These are phyloP conservation scores for Camponotus vicinus DNA, from an alignment of 1,140 invertebrate genomes.

Conservation along the genomic window DNA sequence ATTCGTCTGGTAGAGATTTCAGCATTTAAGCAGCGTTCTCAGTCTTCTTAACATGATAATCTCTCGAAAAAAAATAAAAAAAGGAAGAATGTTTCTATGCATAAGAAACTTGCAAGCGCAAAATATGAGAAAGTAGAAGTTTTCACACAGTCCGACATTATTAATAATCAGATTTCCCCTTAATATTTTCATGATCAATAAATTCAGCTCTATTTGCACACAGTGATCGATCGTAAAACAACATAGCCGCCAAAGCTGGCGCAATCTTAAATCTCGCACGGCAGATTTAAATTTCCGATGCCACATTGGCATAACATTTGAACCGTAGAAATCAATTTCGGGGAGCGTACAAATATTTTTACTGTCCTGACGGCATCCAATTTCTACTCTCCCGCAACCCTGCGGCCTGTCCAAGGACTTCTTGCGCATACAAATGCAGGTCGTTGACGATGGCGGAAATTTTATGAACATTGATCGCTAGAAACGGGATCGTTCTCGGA, in stretches of 20 bases:
- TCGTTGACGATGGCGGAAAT: slow-evolving; percentile 48
- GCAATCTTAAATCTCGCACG: slow-evolving; percentile 36
- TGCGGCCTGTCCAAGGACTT: slow-evolving; percentile 42
- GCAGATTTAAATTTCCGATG: slow-evolving; percentile 25
- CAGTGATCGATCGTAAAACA: slow-evolving; percentile 7
- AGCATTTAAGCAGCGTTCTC: slow-evolving; percentile 20
- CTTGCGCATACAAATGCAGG: slow-evolving; percentile 61
- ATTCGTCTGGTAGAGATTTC: slow-evolving; percentile 34
- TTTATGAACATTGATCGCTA: slow-evolving; percentile 63
- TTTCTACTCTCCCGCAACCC: background rate
- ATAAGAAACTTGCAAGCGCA: background rate
- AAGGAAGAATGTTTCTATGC: background rate
- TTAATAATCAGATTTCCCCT: slow-evolving; percentile 2
- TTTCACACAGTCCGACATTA: background rate
- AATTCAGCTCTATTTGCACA: background rate
- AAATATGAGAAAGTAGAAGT: too few species aligned
- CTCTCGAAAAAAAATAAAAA: background rate
- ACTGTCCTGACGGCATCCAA: slow-evolving; percentile 38
- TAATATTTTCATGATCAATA: background rate
- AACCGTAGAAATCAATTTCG: slow-evolving; percentile 49
- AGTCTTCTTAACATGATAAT: slow-evolving; percentile 30
- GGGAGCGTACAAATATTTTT: slow-evolving; percentile 64
- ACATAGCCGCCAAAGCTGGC: background rate
- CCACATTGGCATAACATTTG: slow-evolving; percentile 31
- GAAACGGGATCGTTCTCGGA: slow-evolving; percentile 19